These are phyloP conservation scores for Speoplatyrhinus poulsoni DNA, from an alignment of 2,113 vertebrate genomes.

Conservation along the genomic window DNA sequence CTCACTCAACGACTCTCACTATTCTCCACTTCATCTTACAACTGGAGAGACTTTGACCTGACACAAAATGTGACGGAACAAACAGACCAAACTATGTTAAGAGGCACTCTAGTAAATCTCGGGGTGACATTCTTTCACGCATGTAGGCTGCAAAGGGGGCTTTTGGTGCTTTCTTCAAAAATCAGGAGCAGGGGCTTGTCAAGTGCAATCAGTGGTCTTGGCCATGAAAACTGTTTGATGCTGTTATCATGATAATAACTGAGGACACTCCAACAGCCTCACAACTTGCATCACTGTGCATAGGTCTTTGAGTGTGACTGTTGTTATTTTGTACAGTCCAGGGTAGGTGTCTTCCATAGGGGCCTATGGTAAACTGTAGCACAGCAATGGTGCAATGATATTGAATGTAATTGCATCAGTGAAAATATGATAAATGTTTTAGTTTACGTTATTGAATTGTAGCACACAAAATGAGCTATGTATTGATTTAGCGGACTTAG, in stretches of 20 bases:
- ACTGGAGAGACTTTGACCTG: slow-evolving; percentile 46
- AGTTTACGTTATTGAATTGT: not conserved
- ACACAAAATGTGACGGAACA: slow-evolving; percentile 52
- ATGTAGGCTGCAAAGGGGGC: slow-evolving; percentile 46
- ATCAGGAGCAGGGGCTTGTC: slow-evolving; percentile 42
- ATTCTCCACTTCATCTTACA: slow-evolving; percentile 38
- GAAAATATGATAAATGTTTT: too few species aligned
- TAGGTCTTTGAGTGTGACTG: slow-evolving; percentile 15
- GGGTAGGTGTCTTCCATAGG: slow-evolving; percentile 12
- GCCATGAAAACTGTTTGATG: slow-evolving; percentile 49
- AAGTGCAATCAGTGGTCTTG: slow-evolving; percentile 64
- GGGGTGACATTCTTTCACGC: slow-evolving; percentile 45
- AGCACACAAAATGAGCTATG: not conserved
- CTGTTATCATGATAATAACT: slow-evolving; percentile 66
- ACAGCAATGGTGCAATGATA: too few species aligned
- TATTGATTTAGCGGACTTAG: not conserved
- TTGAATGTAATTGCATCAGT: too few species aligned
- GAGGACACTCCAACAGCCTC: slow-evolving; percentile 49
- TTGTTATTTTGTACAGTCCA: slow-evolving; percentile 35
- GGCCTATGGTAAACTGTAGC: slow-evolving; percentile 9
- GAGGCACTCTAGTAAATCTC: slow-evolving; percentile 55
- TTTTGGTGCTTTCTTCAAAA: slow-evolving; percentile 68
- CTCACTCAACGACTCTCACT: slow-evolving; percentile 36
- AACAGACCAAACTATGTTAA: slow-evolving; percentile 59
- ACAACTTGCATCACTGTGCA: slow-evolving; percentile 20